A percentile compares a stretch with the other conserved stretches of the same genome.
phyloP scores from a whole-genome alignment of 1,140 invertebrate species.

The Zaprionus tsacasi region DNA sequence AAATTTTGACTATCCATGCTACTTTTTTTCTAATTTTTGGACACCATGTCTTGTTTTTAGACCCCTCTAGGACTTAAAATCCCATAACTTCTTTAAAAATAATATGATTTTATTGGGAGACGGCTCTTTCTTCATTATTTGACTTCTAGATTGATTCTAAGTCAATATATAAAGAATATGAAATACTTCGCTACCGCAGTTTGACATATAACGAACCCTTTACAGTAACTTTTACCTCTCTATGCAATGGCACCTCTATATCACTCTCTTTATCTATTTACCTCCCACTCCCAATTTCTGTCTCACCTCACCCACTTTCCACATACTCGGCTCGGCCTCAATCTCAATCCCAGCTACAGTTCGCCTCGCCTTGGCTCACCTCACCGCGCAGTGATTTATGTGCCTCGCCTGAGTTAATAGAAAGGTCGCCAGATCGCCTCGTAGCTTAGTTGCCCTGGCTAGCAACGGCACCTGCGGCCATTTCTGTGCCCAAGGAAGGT shows the following conservation, averaged over 20 bases:
- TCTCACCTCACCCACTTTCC: background rate
- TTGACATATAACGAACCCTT: no score
- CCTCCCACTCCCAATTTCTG: background rate
- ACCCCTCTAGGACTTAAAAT: no score
- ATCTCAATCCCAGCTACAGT: slow-evolving; percentile 39
- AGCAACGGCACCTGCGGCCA: slow-evolving; percentile 43
- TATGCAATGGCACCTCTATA: background rate
- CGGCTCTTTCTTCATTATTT: no score
- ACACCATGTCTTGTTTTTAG: no score
- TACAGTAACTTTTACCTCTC: background rate
- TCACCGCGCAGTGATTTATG: slow-evolving; percentile 44
- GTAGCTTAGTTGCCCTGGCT: slow-evolving; percentile 25
- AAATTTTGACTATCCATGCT: no score
- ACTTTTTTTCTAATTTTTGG: no score
- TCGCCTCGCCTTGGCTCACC: background rate
- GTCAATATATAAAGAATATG: no score
- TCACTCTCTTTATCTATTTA: background rate
- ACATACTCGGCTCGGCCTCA: slow-evolving; percentile 27
- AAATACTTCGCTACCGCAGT: no score
- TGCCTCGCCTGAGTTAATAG: slow-evolving; percentile 20
- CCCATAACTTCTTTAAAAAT: no score
- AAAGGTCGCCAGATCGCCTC: slow-evolving; percentile 46
- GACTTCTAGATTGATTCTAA: no score
- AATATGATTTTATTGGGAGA: no score
- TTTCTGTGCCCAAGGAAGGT: background rate